A percentile compares a stretch with the other conserved stretches of the same genome.
Evolutionary conservation across 30 jellyfish, hydroid and myxozoan species (phyloP).

Genomic region (Sanderia malayensis): DNA sequence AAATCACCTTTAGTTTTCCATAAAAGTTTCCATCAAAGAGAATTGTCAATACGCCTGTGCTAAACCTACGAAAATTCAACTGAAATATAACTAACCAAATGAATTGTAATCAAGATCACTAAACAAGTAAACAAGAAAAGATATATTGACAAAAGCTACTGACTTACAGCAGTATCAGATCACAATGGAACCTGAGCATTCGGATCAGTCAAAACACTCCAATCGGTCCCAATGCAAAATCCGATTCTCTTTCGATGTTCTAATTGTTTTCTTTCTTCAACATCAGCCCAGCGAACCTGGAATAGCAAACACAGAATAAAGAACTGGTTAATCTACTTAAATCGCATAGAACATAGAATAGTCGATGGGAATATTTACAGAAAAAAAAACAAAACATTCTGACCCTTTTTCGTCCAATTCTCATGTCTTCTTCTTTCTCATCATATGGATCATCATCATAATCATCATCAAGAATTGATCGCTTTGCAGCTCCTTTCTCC

Average conservation of each 20-base stretch:
- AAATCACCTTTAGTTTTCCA: no score
- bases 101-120: no score
- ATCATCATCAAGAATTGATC: slow-evolving; percentile 61
- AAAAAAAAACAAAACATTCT: no score
- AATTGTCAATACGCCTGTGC: no score
- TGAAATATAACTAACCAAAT: no score
- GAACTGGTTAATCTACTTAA: not conserved
- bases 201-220: slow-evolving; percentile 95
- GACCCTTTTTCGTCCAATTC: slow-evolving; percentile 95
- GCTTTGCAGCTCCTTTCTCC: slow-evolving; percentile 20
- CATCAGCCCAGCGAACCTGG: slow-evolving; percentile 98
- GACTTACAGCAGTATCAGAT: no score
- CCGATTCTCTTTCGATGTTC: slow-evolving; percentile 96
- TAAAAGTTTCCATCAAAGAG: no score
- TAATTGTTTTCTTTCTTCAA: slow-evolving; percentile 79
- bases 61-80: no score
- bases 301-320: not conserved
- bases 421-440: slow-evolving; percentile 94
- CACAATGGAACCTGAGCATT: slow-evolving; percentile 89
- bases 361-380: no score
- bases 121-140: no score
- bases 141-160: no score
- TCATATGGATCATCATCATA: slow-evolving; percentile 98
- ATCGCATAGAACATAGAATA: no score
- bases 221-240: slow-evolving; percentile 95